A percentile compares a stretch with the other conserved stretches of the same genome.
phyloP scores from a whole-genome alignment of 2,113 vertebrate genomes.

The Gobio gobio region DNA sequence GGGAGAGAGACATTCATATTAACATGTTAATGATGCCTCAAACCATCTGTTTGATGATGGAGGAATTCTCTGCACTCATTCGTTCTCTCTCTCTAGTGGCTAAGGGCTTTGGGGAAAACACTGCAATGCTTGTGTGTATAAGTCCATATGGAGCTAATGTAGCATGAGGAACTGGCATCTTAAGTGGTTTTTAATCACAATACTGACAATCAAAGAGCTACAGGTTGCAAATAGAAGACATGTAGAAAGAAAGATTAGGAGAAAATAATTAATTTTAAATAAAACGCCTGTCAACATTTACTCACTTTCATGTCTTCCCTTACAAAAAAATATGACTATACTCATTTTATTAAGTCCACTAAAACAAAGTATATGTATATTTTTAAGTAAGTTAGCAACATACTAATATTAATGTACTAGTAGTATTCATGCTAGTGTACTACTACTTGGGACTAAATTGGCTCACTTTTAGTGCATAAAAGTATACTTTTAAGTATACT shows the following conservation, averaged over 20 bases:
- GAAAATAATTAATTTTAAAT: neutral
- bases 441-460: too few relatives aligned
- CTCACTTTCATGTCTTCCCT: neutral
- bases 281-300: neutral
- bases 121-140: constrained; percentile 28
- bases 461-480: too few relatives aligned
- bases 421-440: too few relatives aligned
- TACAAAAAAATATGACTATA: too few relatives aligned
- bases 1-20: constrained; percentile 49
- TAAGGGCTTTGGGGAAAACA: constrained; percentile 32
- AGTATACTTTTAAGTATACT: too few relatives aligned
- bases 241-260: constrained; percentile 20
- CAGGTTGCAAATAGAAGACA: constrained; percentile 36
- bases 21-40: constrained; percentile 48
- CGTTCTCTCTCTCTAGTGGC: constrained; percentile 41
- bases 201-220: constrained; percentile 35
- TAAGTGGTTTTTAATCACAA: constrained; percentile 55
- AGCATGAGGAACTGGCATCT: constrained; percentile 39
- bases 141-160: constrained; percentile 53
- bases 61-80: neutral
- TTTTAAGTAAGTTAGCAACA: too few relatives aligned
- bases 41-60: constrained; percentile 21
- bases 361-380: too few relatives aligned
- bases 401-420: too few relatives aligned
- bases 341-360: too few relatives aligned